Evolutionary conservation across 2,888 invertebrate species (phyloP), one percentile per base, ranked within the genome.

Genomic region (Teleogryllus oceanicus): DNA sequence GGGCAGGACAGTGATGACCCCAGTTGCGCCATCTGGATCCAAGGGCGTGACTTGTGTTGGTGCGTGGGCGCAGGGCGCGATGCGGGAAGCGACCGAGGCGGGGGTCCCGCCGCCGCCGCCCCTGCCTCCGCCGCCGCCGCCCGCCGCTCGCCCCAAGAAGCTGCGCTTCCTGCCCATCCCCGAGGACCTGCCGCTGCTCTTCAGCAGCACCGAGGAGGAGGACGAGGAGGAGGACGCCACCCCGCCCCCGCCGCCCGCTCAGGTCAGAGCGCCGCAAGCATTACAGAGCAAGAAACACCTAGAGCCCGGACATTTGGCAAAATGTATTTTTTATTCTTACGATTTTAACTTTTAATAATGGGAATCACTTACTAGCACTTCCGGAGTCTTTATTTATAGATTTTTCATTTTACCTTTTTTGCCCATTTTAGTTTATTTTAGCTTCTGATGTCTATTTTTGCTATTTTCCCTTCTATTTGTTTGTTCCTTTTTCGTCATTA

Each of bases 161-260:
- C 80, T 81, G 4, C 79, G 80, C 50, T 81, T 81, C 37, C 80
- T 81, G 20, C 77, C 81, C 50, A 82, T 82, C n/a, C 81, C 81
- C 49, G 82, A 82, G 62, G 80, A 81, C 78, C 74, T 81, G 50
- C 79, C 81, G 74, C 77, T 80, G 78, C 50, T 78, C 49, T 77
- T 62, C 62, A 62, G 62, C 62, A 62, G 62, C 62, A 62, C 62
- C 16, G 50, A 81, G n/a, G 83, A 82, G 24, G 83, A 84, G 75
- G 83, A 83, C 51, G 83, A 84, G 75, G 89, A 89, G 82, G 89
- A 89, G 18, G 79, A 80, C 2, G 80, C 78, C 21, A 16, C 62
- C 62, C 62, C 62, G n/a, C 16, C 62, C n/a, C 62, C 62, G n/a
- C 62, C 13, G 62, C 11, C 62, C 13, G 13, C 62, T 5, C 11